Conservation (phyloP, 2,797 vertebrate genomes). For the Scomberomorus guttatus region DNA sequence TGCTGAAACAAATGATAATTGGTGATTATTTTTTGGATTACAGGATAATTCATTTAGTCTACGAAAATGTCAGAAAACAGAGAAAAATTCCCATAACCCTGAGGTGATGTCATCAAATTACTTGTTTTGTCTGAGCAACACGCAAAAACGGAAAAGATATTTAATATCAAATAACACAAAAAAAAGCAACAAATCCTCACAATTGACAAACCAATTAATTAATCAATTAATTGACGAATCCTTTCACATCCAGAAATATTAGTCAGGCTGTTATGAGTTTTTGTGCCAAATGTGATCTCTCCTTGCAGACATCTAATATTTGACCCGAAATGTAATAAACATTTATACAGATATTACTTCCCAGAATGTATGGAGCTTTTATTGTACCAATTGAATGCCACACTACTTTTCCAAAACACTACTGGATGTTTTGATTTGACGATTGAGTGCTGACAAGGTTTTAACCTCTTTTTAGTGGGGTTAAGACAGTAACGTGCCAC, state of each 20-base stretch:
- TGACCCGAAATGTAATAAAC: not conserved
- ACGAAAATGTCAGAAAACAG: not conserved
- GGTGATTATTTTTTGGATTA: not conserved
- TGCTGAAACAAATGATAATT: not conserved
- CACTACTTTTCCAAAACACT: not conserved
- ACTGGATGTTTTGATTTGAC: not conserved
- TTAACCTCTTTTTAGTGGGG: slow-evolving; percentile 7
- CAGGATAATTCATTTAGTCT: not conserved
- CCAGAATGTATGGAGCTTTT: not conserved
- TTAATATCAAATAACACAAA: not conserved
- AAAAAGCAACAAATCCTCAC: not conserved
- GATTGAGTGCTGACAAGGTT: slow-evolving; percentile 15
- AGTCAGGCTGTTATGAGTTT: not conserved
- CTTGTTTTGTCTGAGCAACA: not conserved
- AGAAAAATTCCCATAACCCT: not conserved
- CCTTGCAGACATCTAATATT: not conserved
- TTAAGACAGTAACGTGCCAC: slow-evolving; percentile 25
- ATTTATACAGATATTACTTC: not conserved
- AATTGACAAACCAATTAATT: too few relatives aligned
- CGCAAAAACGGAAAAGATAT: not conserved
- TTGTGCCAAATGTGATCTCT: not conserved
- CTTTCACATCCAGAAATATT: too few relatives aligned
- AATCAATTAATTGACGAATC: too few relatives aligned
- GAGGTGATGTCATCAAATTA: not conserved
- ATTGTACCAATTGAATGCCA: slow-evolving; percentile 4